Evolutionary conservation across 2,113 vertebrate genomes (phyloP), one percentile per base, ranked within the genome.

Genomic region (Burhinus oedicnemus): DNA sequence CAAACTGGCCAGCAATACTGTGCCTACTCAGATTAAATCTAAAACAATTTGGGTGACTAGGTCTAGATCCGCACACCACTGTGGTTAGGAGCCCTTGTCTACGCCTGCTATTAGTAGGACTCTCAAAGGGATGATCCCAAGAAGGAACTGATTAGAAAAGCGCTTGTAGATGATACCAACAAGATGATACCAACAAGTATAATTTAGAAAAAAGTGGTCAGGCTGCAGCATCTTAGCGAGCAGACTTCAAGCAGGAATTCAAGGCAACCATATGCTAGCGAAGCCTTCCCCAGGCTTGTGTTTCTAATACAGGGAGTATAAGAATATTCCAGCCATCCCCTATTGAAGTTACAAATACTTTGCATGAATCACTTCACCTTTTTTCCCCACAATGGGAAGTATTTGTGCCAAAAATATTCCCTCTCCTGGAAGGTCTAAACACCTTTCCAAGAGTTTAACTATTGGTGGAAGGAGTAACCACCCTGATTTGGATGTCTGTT

Each of bases 261-360:
- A 51, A 92, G 10, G 6, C 18, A 54, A 34, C 21, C 2, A 0
- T 8, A 32, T 32, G 9, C 45, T 30, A 36, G 18, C 2, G 0
- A 79, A 88, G 38, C n/a, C 11, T 86, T 86, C 36, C 32, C 7
- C 9, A 42, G 18, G 38, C 20, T 42, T 26, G 1, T 69, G 20
- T 40, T 83, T 78, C 45, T 17, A 4, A 7, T 42, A 58, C 5
- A 78, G 83, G 83, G 23, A 32, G 4, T 25, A 5, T 40, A 70
- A 70, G 8, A 87, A 17, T 42, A 32, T 75, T 84, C 52, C 19
- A 64, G 55, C 14, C 87, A 27, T 30, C 8, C 15, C 22, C 19
- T 40, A 14, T 0, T 62, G 23, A 78, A 58, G 20, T 25, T 72
- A 32, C 3, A 72, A 71, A 55, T 25, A 8, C 40, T 95, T 72